A percentile compares a stretch with the other conserved stretches of the same genome.
Conservation (phyloP, 2,797 vertebrate genomes). For the Micropoecilia bifurca region DNA sequence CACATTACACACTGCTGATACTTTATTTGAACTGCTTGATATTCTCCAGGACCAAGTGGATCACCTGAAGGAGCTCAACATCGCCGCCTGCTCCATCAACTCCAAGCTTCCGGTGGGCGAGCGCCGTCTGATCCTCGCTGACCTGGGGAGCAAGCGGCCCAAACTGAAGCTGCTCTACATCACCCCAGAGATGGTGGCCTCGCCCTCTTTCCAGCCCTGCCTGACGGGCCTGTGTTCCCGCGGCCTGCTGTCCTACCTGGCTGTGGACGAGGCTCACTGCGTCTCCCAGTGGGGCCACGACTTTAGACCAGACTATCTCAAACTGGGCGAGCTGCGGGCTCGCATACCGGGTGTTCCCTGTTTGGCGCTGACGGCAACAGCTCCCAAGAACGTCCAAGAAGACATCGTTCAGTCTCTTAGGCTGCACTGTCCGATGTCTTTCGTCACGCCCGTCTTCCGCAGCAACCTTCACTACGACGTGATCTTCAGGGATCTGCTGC, state of each 20-base stretch:
- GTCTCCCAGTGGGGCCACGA: constrained; percentile 99
- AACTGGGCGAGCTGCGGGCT: constrained; percentile 86
- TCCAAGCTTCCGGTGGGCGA: constrained; percentile 88
- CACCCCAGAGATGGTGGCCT: constrained; percentile 97
- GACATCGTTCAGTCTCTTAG: constrained; percentile 85
- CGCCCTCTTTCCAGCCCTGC: constrained; percentile 89
- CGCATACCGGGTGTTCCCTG: constrained; percentile 84
- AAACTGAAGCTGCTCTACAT: constrained; percentile 92
- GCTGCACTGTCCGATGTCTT: constrained; percentile 84
- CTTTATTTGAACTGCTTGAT: neutral
- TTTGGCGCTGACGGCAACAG: constrained; percentile 93
- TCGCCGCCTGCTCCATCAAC: constrained; percentile 91
- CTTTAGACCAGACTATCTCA: constrained; percentile 95
- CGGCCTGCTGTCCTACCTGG: constrained; percentile 87
- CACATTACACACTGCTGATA: neutral
- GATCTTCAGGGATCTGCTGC: constrained; percentile 90
- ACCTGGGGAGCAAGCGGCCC: constrained; percentile 86
- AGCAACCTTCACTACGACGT: constrained; percentile 94
- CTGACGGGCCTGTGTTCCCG: constrained; percentile 86
- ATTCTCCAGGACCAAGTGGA: constrained; percentile 90
- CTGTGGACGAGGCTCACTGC: constrained; percentile 97
- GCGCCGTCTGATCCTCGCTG: constrained; percentile 85
- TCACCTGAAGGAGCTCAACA: constrained; percentile 87
- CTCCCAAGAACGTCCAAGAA: constrained; percentile 89
- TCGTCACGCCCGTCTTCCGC: constrained; percentile 91